A percentile compares a stretch with the other conserved stretches of the same genome.
Evolutionary conservation across 2,113 vertebrate species (phyloP).

Genomic region (Hydrolagus affinis): DNA sequence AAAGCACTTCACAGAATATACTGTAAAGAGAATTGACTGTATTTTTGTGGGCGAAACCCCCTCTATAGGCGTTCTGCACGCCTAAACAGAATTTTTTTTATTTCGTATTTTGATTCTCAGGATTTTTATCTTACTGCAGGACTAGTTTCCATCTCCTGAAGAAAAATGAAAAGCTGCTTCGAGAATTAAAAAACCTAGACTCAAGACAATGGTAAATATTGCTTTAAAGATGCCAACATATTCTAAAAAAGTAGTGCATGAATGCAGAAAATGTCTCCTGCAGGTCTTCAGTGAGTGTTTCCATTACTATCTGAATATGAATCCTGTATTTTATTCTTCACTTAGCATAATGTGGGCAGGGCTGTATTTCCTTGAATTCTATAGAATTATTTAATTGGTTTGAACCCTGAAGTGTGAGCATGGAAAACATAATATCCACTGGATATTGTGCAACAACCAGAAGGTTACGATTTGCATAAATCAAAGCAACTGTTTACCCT

Average conservation of each 20-base stretch:
- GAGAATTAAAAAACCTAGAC: conserved; percentile 94
- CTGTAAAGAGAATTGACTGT: too few relatives aligned
- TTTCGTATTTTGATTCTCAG: neutral
- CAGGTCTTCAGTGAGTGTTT: neutral
- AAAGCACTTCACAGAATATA: too few relatives aligned
- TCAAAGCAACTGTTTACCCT: too few relatives aligned
- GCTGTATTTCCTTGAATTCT: too few relatives aligned
- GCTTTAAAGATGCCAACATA: neutral
- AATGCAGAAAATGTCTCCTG: neutral
- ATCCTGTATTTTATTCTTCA: neutral
- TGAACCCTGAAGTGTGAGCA: too few relatives aligned
- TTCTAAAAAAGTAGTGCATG: neutral
- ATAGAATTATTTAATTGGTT: too few relatives aligned
- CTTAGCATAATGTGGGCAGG: too few relatives aligned
- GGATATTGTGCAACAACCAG: too few relatives aligned
- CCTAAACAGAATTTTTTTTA: neutral
- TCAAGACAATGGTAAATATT: conserved; percentile 85
- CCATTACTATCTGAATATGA: neutral
- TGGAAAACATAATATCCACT: too few relatives aligned
- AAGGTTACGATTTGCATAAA: too few relatives aligned
- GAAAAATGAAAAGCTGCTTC: conserved; percentile 94
- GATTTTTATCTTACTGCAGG: conserved; percentile 51
- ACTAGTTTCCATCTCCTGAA: conserved; percentile 93
- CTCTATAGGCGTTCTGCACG: neutral
- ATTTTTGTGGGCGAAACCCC: too few relatives aligned